Evolutionary conservation across 2,113 vertebrate genomes (phyloP).

Genomic region (Sorex araneus): DNA sequence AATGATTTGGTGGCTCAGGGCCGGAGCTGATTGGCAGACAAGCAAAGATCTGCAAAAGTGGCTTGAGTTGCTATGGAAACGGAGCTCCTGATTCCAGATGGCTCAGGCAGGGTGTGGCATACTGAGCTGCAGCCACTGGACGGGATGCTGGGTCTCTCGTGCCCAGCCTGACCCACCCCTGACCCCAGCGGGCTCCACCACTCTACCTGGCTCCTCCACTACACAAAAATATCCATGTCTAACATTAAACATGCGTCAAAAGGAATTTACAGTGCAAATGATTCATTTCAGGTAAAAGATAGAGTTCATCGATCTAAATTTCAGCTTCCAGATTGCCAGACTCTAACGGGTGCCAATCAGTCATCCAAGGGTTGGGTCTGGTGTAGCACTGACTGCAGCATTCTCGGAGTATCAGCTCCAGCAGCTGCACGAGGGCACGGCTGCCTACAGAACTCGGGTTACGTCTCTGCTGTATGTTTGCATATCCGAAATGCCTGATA

Average conservation of each 20-base stretch:
- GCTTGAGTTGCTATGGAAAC: constrained; percentile 77
- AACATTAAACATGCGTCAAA: constrained; percentile 1
- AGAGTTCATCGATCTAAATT: background rate
- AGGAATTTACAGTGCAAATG: background rate
- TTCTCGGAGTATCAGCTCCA: background rate
- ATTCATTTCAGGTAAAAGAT: constrained; percentile 18
- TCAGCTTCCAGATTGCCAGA: background rate
- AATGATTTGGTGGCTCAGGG: constrained; percentile 70
- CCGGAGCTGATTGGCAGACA: constrained; percentile 71
- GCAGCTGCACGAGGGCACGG: background rate
- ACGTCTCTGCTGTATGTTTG: too few relatives aligned
- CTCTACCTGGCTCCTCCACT: background rate
- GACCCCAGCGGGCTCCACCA: background rate
- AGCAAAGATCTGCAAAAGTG: constrained; percentile 72
- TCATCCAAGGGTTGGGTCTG: background rate
- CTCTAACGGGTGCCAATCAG: background rate
- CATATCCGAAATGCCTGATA: too few relatives aligned
- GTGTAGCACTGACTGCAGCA: background rate
- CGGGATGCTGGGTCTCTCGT: background rate
- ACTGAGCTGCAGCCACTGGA: constrained; percentile 16
- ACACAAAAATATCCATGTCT: background rate
- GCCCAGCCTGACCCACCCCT: background rate
- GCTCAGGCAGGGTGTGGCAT: constrained; percentile 46
- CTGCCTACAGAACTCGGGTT: background rate
- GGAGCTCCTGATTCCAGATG: constrained; percentile 65